Evolutionary conservation across 2,888 invertebrate species (phyloP).

Genomic region (Pandemis cinnamomeana): DNA sequence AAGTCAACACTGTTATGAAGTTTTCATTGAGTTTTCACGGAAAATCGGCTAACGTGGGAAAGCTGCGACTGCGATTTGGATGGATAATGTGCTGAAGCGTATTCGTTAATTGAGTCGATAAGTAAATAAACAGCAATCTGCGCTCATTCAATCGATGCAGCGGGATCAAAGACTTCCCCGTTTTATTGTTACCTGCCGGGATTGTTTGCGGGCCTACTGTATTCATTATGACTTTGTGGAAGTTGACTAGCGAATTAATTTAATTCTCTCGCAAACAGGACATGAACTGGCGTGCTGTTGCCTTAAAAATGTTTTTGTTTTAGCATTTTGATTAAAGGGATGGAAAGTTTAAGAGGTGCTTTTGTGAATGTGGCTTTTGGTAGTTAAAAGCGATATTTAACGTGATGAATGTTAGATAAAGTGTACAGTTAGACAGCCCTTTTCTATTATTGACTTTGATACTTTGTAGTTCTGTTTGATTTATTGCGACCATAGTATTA

Average conservation of each 20-base stretch:
- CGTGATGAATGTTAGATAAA: neutral
- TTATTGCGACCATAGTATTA: too few species aligned
- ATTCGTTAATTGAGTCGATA: slow-evolving; percentile 79
- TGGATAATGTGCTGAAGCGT: slow-evolving; percentile 75
- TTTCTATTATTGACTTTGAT: too few species aligned
- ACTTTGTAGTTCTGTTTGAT: too few species aligned
- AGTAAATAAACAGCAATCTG: slow-evolving; percentile 74
- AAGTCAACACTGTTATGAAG: slow-evolving; percentile 82
- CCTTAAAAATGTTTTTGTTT: slow-evolving; percentile 32
- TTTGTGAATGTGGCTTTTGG: neutral
- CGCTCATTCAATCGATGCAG: slow-evolving; percentile 64
- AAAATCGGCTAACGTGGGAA: slow-evolving; percentile 77
- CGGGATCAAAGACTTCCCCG: slow-evolving; percentile 66
- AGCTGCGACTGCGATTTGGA: slow-evolving; percentile 77
- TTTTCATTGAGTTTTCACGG: slow-evolving; percentile 75
- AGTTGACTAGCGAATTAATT: slow-evolving; percentile 48
- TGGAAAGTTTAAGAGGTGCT: neutral
- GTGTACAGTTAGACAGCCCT: neutral
- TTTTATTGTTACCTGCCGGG: slow-evolving; percentile 64
- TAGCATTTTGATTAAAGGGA: slow-evolving; percentile 13
- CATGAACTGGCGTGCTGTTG: slow-evolving; percentile 25
- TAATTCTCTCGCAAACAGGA: slow-evolving; percentile 18
- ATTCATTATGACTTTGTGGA: slow-evolving; percentile 51
- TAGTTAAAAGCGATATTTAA: neutral
- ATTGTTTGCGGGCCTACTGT: slow-evolving; percentile 65